phyloP scores from a whole-genome alignment of 1,140 invertebrate species.

The Magallana angulata region DNA sequence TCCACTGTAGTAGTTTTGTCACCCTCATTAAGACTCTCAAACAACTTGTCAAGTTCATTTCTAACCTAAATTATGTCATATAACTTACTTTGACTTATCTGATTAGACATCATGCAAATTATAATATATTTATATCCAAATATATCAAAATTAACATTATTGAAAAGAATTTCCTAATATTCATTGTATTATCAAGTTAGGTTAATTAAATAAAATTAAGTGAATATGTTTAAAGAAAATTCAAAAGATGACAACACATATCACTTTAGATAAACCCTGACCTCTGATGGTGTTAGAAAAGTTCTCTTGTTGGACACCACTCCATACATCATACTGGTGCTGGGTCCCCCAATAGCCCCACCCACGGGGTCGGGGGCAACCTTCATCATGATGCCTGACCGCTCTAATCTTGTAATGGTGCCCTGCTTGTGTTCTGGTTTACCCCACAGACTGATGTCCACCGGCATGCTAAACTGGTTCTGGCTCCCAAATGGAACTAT shows the following conservation, averaged over 20 bases:
- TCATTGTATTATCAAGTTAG: too few species aligned
- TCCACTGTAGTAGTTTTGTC: constrained; percentile 63
- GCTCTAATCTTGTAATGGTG: constrained; percentile 49
- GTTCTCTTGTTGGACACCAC: constrained; percentile 48
- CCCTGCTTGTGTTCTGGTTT: constrained; percentile 53
- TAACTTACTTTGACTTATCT: too few species aligned
- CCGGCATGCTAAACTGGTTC: constrained; percentile 61
- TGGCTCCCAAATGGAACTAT: constrained; percentile 61
- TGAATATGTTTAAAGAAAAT: not conserved
- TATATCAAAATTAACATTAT: too few species aligned
- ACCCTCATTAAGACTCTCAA: constrained; percentile 63
- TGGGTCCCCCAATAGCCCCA: constrained; percentile 6
- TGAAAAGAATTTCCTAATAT: too few species aligned
- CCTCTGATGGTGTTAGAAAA: constrained; percentile 61
- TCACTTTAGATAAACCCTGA: not conserved
- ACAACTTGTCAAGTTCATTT: constrained; percentile 66
- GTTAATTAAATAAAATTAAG: too few species aligned
- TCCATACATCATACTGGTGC: constrained; percentile 9
- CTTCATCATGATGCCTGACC: constrained; percentile 48
- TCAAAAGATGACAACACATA: too few species aligned
- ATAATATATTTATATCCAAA: too few species aligned
- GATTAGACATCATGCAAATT: too few species aligned
- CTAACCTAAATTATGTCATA: constrained; percentile 56
- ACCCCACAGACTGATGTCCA: constrained; percentile 66
- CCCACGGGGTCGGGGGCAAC: not conserved